Percentiles rank a stretch among this genome's conserved stretches.
These are phyloP conservation scores for Helarctos malayanus DNA, from an alignment of 2,797 vertebrate genomes.

Conservation along the genomic window DNA sequence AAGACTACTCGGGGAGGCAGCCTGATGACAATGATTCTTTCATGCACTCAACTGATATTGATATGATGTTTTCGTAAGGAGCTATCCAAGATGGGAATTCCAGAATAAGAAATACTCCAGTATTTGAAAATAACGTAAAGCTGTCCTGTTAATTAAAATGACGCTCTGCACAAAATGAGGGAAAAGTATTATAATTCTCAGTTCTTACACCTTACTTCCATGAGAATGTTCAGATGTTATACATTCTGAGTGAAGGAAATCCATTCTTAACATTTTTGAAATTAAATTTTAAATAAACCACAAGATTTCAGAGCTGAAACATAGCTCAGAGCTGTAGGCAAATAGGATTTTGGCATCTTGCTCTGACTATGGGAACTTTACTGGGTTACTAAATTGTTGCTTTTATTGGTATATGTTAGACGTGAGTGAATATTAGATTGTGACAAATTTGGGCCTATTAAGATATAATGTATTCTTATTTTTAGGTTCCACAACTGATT, in stretches of 20 bases:
- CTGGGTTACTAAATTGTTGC: neutral
- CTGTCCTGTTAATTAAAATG: neutral
- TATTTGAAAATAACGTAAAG: constrained; percentile 22
- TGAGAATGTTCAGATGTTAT: neutral
- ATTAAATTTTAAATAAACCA: neutral
- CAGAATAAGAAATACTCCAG: constrained; percentile 9
- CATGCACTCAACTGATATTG: neutral
- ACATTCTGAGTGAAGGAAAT: neutral
- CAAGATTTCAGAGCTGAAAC: neutral
- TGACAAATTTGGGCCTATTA: neutral
- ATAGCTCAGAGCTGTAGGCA: neutral
- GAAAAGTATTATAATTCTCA: neutral
- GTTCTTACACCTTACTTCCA: neutral
- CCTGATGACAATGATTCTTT: constrained; percentile 10
- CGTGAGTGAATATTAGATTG: neutral
- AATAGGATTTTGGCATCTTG: constrained; percentile 14
- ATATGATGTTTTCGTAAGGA: neutral
- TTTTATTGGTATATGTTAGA: constrained; percentile 51
- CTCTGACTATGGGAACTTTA: neutral
- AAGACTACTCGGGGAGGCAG: neutral
- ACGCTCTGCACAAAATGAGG: neutral
- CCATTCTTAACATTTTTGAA: neutral
- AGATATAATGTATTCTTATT: neutral
- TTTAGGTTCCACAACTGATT: neutral
- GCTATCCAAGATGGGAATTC: neutral